Base-by-base conservation (phyloP, 1,140 invertebrate genomes). In the Amyelois transitella region DNA sequence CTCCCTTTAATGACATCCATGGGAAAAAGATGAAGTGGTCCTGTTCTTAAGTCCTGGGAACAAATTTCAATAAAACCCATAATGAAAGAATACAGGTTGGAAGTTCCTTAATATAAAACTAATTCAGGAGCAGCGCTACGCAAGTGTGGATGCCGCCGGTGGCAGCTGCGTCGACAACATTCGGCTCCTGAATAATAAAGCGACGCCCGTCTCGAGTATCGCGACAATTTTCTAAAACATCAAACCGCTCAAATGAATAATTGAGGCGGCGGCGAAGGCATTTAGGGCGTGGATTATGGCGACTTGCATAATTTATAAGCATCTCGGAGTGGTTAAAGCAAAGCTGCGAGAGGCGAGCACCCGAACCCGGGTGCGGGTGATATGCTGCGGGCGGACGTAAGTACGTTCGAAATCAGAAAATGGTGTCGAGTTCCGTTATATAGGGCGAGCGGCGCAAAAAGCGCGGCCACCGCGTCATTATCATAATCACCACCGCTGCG, bases 191-290 rank as follows among this genome's bases (percentile, higher is more conserved):
- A 80, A 79, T 83, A 77, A 81, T 81, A 77, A 75, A 81, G 60
- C 66, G 64, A 66, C 68, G 66, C 72, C 66, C 72, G 68, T 75
- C 74, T 79, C 60, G 63, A 75, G 68, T 72, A 81, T 76, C 73
- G 75, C 74, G 75, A 84, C 80, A 82, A 78, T 85, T 82, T 85
- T 84, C 78, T 85, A 82, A 87, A 87, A 81, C 77, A 84, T 87
- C 80, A 87, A 85, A 84, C 75, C 80, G 66, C 77, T 74, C 72
- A 72, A 82, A 82, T 86, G 78, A 87, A 87, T 87, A 87, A 85
- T 87, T 81, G 75, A 85, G 73, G 66, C 71, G 69, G 65, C 71
- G 75, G 73, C 78, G 83, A 80, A 82, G 77, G 74, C 80, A 80
- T 85, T 84, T 82, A 85, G 73, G 77, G 77, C 74, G 77, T 75